Base-by-base conservation (phyloP, 2,113 vertebrate genomes). In the Corydoras sp. region DNA sequence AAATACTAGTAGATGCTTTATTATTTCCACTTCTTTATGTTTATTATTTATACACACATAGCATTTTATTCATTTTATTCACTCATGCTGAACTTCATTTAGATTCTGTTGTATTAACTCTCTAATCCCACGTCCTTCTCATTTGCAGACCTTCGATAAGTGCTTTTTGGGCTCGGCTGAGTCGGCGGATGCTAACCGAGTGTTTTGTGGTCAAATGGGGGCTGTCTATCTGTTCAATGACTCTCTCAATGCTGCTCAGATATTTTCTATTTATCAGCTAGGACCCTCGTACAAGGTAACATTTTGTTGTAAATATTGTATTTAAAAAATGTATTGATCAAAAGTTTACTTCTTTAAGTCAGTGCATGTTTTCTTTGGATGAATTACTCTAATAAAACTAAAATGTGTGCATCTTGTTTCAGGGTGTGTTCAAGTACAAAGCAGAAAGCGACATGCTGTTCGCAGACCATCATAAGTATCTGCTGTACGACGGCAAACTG, bases 141-240 rank as follows among this genome's bases (percentile, higher is more conserved):
- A 29, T 78, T 82, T 76, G 54, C 84, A 99, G 97, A 99, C 96
- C 0, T 99, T 97, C 87, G 97, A 99, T 86, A 99, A 98, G 80
- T 99, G 97, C 88, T 99, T 98, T 89, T 89, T 99, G 83, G 96
- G 95, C 30, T 98, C 96, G 0, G 98, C 95, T 8, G 97, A 99
- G 89, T 97, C 94, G 4, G 95, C 95, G 15, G 96, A 99, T 77
- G 92, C 89, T 74, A 97, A 98, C 78, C 89, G 96, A 54, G 95
- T 98, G 59, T 99, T 99, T 81, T 98, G 96, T 77, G 97, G 97
- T 51, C 97, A 99, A 83, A 98, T 99, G 94, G 93, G 95, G 49
- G 92, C 97, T 0, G 93, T 98, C 78, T 99, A 99, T 84, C 91
- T 99, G 79, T 99, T 99, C 53, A 93, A 90, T 77, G 96, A 99